Evolutionary conservation across 1,140 invertebrate genomes (phyloP).

Genomic region (Solenopsis invicta): DNA sequence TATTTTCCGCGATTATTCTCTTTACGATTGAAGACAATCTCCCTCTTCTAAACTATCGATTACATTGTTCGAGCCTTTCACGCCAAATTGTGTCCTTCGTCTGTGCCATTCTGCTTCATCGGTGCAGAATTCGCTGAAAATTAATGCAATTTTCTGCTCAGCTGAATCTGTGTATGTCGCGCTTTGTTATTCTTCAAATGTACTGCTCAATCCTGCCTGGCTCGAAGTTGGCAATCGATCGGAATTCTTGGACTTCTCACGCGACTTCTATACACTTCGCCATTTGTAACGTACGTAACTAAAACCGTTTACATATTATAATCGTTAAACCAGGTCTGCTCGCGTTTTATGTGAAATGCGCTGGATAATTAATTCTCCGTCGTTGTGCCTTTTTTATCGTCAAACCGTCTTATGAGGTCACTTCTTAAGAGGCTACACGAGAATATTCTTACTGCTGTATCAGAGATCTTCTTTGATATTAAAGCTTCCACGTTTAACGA

Average conservation of each 20-base stretch:
- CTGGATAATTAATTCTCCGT: neutral
- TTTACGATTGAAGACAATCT: neutral
- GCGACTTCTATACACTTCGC: constrained; percentile 9
- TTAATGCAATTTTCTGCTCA: neutral
- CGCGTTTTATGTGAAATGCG: neutral
- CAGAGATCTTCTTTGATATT: neutral
- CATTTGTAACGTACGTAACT: neutral
- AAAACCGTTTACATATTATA: neutral
- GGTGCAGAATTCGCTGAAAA: neutral
- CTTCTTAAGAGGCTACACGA: neutral
- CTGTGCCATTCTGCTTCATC: neutral
- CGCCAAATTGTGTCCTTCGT: neutral
- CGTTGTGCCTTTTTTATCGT: neutral
- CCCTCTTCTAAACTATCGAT: neutral
- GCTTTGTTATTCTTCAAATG: neutral
- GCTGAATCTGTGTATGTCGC: neutral
- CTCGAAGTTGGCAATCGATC: constrained; percentile 17
- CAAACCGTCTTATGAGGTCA: neutral
- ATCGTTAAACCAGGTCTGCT: neutral
- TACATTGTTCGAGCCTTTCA: neutral
- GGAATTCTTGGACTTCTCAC: constrained; percentile 7
- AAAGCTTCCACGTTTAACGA: neutral
- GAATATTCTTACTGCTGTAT: neutral
- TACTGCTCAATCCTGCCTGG: neutral
- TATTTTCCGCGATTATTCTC: neutral